These are phyloP conservation scores for Antechinus stuartii DNA, from an alignment of 2,113 vertebrate genomes.

Conservation along the genomic window DNA sequence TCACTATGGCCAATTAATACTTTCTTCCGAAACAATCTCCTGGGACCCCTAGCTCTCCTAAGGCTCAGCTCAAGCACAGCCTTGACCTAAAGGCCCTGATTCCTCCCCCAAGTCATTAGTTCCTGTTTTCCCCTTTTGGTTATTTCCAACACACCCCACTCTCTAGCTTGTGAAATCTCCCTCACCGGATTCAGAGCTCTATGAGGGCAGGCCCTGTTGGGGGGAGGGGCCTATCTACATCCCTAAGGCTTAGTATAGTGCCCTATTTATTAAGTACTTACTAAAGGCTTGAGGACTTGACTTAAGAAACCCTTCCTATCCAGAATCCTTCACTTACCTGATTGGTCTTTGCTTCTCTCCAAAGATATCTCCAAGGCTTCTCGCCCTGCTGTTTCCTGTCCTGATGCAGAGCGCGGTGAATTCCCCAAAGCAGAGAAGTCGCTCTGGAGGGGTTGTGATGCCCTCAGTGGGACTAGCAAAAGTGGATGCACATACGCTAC, in stretches of 20 bases:
- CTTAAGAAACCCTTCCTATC: neutral
- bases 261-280: neutral
- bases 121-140: neutral
- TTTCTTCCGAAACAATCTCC: neutral
- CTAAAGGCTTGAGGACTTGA: neutral
- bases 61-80: neutral
- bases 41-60: neutral
- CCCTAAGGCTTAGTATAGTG: neutral
- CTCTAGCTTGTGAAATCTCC: neutral
- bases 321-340: neutral
- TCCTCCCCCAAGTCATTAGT: too few relatives aligned
- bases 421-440: neutral
- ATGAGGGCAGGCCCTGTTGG: neutral
- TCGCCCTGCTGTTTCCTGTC: neutral
- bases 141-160: neutral
- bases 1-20: too few relatives aligned
- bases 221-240: too few relatives aligned
- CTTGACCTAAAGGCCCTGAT: neutral
- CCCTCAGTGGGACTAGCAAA: neutral
- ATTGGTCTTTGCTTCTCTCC: neutral
- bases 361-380: neutral
- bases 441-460: neutral
- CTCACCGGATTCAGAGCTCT: neutral
- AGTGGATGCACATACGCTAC: neutral
- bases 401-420: neutral